Evolutionary conservation across 2,797 vertebrate genomes (phyloP), one percentile per base, ranked within the genome.

Genomic region (Premnoplex brunnescens): DNA sequence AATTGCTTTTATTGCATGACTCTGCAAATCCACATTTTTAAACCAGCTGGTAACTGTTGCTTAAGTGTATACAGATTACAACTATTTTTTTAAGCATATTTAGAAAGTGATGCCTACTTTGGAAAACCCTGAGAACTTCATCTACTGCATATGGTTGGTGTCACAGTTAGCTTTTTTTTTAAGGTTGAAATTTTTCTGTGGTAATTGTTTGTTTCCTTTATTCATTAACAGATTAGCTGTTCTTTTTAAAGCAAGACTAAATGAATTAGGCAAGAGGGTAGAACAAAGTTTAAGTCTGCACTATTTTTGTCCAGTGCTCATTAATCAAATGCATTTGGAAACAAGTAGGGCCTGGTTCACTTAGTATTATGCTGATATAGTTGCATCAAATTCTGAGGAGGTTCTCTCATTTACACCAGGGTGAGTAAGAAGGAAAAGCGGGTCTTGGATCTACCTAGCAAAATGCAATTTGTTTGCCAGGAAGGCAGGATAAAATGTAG

Each of bases 261-360:
- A 76, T 85, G 28, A 93, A 66, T 14, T 60, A 55, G 80, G 76
- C 34, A 89, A 89, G 67, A 84, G 69, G 49, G 49, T 46, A 91
- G 52, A 82, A 58, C 71, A 32, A 93, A 94, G 59, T 78, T 73
- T 74, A 81, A 85, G 76, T 22, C 44, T 82, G 66, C 81, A 32
- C 43, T 94, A 41, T 89, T 86, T 96, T 95, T 80, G 74, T 82
- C 90, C 75, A 43, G n/a, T 80, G 68, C 46, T 88, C 41, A 54
- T 96, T 87, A 96, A 94, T 95, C 69, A 95, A 93, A 68, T 68
- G 44, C 75, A 73, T 55, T 92, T 92, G 41, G 75, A 95, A 81
- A 95, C 48, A 93, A 93, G 93, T 69, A 82, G 75, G 67, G 56
- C 44, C 67, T 82, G 80, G 71, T 91, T 91, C 44, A 32, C 67